These are phyloP conservation scores for Apodemus sylvaticus DNA, from an alignment of 2,113 vertebrate genomes.

Conservation along the genomic window DNA sequence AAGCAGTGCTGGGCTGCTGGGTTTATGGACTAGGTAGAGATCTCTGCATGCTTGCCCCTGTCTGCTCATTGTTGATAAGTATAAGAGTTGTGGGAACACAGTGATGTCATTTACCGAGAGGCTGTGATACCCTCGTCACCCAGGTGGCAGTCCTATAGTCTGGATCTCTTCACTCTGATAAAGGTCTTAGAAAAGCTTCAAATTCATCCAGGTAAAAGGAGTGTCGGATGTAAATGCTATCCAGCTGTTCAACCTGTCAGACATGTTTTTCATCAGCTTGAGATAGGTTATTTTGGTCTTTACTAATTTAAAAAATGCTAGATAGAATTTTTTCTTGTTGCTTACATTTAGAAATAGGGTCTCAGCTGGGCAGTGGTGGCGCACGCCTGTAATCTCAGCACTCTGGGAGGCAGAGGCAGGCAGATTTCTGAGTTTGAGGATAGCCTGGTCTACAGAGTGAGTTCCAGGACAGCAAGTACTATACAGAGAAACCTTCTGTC, in stretches of 20 bases:
- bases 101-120: background rate
- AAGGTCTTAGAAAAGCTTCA: background rate
- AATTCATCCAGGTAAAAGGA: background rate
- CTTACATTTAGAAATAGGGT: too few relatives aligned
- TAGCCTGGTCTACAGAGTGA: too few relatives aligned
- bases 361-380: too few relatives aligned
- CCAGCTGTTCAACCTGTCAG: background rate
- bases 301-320: constrained; percentile 15
- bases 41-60: background rate
- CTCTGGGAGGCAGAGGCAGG: too few relatives aligned
- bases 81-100: background rate
- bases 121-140: background rate
- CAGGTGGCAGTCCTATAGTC: background rate
- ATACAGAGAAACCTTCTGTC: too few relatives aligned
- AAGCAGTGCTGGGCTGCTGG: background rate
- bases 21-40: background rate
- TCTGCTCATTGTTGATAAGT: background rate
- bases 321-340: background rate
- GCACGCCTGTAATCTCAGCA: too few relatives aligned
- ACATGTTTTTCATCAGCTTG: background rate
- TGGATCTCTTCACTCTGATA: background rate
- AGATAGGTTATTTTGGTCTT: background rate
- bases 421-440: too few relatives aligned
- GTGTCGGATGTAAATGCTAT: background rate
- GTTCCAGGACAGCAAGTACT: too few relatives aligned